phyloP scores from a whole-genome alignment of 2,797 vertebrate species.

The Phataginus tetradactyla region DNA sequence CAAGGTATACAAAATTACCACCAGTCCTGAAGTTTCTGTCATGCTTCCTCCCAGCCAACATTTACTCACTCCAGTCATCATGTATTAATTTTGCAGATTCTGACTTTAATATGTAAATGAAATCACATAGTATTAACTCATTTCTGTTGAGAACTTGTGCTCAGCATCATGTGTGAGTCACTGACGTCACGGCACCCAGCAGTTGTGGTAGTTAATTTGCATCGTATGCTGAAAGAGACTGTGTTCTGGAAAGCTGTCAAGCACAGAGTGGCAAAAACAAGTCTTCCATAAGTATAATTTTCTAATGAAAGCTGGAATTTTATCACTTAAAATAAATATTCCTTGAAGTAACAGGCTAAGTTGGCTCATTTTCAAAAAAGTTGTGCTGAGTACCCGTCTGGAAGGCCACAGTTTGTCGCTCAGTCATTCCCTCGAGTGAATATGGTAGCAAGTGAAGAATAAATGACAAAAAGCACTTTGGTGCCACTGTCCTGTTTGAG shows the following conservation, averaged over 20 bases:
- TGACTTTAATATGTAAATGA: background rate
- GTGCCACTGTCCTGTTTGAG: background rate
- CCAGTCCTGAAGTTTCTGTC: background rate
- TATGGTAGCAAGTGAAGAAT: background rate
- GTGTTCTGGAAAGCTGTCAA: background rate
- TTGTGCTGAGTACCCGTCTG: background rate
- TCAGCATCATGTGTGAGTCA: too few relatives aligned
- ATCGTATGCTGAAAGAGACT: background rate
- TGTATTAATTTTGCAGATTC: background rate
- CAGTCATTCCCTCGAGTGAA: background rate
- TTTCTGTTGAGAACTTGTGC: background rate
- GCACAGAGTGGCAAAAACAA: background rate
- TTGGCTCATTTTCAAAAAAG: background rate
- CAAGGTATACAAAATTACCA: background rate
- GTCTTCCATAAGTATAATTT: background rate
- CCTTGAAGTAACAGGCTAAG: background rate
- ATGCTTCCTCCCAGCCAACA: background rate
- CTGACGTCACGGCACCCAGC: rapidly evolving
- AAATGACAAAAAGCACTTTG: background rate
- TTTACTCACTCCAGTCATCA: background rate
- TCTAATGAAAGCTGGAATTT: background rate
- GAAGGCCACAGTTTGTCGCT: background rate
- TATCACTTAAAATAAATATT: background rate
- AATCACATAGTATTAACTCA: background rate
- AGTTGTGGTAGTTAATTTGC: background rate